Base-by-base conservation (phyloP, 2,113 vertebrate species). In the Pavo muticus region DNA sequence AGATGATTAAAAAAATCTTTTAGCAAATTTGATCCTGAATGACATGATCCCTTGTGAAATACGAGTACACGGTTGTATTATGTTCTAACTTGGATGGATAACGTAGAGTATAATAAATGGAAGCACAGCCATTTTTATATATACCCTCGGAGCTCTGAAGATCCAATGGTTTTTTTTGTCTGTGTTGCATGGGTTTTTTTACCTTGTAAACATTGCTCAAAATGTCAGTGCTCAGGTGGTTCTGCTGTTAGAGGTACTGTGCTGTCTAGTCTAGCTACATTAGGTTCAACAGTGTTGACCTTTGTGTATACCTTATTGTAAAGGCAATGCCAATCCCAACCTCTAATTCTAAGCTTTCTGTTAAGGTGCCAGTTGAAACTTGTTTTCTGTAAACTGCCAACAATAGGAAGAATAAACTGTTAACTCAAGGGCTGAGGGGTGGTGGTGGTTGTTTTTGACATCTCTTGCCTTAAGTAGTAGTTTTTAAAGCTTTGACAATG, bases 311-410 rank as follows among this genome's bases (percentile, higher is more conserved):
- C 57, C 25, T 61, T 11, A 6, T 37, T 93, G 76, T 76, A 48
- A 86, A 80, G 64, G 61, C 16, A 23, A 0, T 1, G 0, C 57
- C 54, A 54, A 1, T 44, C 16, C 35, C 12, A 32, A 21, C 27
- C 18, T 50, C 30, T 64, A 29, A 86, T 67, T 88, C 21, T 12
- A 59, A 82, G 25, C 6, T 50, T 70, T 11, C 9, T 72, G 3
- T 56, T 82, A 14, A 61, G 17, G 9, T 81, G 12, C 10, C 42
- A 10, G 14, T 45, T 15, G 47, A 60, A 84, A 14, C n/a, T 32
- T 44, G 0, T 30, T 5, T 5, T 50, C 35, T 59, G 0, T 73
- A 21, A 30, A 11, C 44, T 79, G 24, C 30, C 77, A 23, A 40
- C 52, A 24, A 4, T 37, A 39, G 23, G 16, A 84, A 21, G 29